A percentile compares a stretch with the other conserved stretches of the same genome.
Evolutionary conservation across 2,888 invertebrate genomes (phyloP).

Genomic region (Epinotia bilunana): DNA sequence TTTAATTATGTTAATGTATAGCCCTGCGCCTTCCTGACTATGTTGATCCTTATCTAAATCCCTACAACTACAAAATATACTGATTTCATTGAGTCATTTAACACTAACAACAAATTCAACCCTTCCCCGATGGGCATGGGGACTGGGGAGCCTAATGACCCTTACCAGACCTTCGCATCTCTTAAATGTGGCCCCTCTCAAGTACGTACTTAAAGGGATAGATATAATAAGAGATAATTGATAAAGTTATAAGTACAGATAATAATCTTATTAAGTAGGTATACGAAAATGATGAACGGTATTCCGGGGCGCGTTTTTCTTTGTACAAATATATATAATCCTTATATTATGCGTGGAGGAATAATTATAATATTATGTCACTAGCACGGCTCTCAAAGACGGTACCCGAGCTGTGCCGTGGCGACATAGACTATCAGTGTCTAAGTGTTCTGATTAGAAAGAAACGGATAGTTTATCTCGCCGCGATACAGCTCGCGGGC

Average conservation of each 20-base stretch:
- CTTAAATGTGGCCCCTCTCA: slow-evolving; percentile 46
- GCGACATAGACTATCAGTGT: no score
- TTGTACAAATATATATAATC: neutral
- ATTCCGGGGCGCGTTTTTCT: neutral
- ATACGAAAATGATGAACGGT: neutral
- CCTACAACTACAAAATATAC: neutral
- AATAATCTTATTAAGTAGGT: slow-evolving; percentile 18
- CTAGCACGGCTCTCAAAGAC: no score
- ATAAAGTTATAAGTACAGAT: slow-evolving; percentile 27
- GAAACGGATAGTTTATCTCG: no score
- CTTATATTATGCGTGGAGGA: no score
- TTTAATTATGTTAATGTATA: neutral
- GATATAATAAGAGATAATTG: slow-evolving; percentile 31
- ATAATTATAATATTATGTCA: no score
- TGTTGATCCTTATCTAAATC: slow-evolving; percentile 25
- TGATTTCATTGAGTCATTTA: slow-evolving; percentile 25
- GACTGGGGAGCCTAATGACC: slow-evolving; percentile 45
- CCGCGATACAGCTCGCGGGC: no score
- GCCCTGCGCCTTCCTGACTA: no score
- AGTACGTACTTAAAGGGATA: slow-evolving; percentile 26
- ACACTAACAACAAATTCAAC: slow-evolving; percentile 24
- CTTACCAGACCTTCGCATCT: slow-evolving; percentile 49
- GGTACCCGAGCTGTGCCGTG: no score
- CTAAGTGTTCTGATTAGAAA: no score
- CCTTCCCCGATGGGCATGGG: slow-evolving; percentile 24